Evolutionary conservation across 2,113 vertebrate genomes (phyloP), one percentile per base, ranked within the genome.

Genomic region (Odobenus rosmarus): DNA sequence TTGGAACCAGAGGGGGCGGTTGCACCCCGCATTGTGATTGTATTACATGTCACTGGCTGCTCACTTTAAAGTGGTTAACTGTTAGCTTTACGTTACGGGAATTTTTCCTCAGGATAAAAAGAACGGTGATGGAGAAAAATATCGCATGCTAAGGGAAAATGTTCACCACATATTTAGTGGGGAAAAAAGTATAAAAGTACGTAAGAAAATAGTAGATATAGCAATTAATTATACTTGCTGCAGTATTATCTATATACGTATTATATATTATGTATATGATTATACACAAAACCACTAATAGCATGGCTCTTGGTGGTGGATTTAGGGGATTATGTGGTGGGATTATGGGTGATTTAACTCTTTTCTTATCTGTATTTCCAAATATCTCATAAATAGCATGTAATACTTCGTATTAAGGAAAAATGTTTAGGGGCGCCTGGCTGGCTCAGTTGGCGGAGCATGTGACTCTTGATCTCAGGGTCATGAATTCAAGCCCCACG

Each of bases 331-430:
- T 89, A 15, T 9, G 69, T 59, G 61, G 21, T 72, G 5, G 61
- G 77, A 69, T 64, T 80, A 55, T 16, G 26, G 49, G 4, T 10
- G 87, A 84, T 4, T 90, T 84, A 64, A 88, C 39, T 86, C 2
- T 88, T 90, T 93, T 76, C 74, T 92, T 67, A 62, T 31, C 39
- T 61, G 46, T 72, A 61, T 84, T 86, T 94, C 57, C 69, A 55
- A 90, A 76, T 87, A 81, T 61, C 83, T 96, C 28, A 39, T 81
- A 81, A 90, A 71, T 53, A 94, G n/a, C 39, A 61, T 4, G 31
- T 49, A 74, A 94, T 86, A 24, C 28, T 93, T 81, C n/a, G 46
- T 82, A 42, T 85, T 91, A 84, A 81, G 86, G 31, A 90, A 77
- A 82, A 69, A 36, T 61, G 24, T 49, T 31, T 1, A 51, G n/a